Conservation (phyloP, 2,113 vertebrate genomes). For the Salvelinus sp. region DNA sequence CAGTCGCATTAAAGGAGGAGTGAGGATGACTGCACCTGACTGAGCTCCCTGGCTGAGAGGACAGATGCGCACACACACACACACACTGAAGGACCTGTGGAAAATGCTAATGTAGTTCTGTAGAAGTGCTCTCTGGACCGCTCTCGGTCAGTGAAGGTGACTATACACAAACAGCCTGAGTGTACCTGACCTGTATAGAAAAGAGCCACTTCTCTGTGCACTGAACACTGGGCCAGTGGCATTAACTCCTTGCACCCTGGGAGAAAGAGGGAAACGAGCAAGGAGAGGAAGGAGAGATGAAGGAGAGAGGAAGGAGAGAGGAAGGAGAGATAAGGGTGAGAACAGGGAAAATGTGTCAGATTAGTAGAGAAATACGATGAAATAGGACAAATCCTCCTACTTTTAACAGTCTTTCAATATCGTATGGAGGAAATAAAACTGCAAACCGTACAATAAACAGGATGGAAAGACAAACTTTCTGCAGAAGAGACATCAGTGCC, state of each 20-base stretch:
- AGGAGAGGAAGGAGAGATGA: no score
- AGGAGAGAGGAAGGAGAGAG: no score
- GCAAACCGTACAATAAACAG: neutral
- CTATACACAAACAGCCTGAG: neutral
- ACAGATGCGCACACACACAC: neutral
- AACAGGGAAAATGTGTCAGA: no score
- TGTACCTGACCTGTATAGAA: no score
- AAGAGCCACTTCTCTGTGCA: no score
- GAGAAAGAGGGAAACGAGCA: no score
- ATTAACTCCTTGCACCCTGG: no score
- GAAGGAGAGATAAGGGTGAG: no score
- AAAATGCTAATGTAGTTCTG: constrained; percentile 45
- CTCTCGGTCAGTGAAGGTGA: constrained; percentile 44
- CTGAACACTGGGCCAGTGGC: no score
- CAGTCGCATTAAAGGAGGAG: constrained; percentile 4
- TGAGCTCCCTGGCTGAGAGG: neutral
- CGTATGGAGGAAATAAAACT: neutral
- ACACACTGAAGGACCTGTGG: constrained; percentile 13
- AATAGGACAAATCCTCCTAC: no score
- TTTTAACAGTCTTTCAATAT: neutral
- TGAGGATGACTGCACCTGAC: constrained; percentile 13
- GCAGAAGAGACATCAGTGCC: neutral
- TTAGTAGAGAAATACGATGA: no score
- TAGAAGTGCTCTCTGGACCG: neutral
- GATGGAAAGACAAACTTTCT: neutral